These are phyloP conservation scores for Rhinichthys klamathensis DNA, from an alignment of 2,113 vertebrate genomes.

Conservation along the genomic window DNA sequence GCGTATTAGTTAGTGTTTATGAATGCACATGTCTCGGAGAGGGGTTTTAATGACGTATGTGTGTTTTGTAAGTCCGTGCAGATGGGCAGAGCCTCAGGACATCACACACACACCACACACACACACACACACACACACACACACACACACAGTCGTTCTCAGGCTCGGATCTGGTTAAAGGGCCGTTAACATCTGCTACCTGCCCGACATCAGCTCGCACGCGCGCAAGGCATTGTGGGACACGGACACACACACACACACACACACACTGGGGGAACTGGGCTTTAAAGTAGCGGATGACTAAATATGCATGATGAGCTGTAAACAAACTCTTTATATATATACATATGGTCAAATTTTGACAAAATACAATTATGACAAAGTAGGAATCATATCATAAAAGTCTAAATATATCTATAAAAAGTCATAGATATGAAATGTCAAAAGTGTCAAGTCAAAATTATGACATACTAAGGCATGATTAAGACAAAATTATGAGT, in stretches of 20 bases:
- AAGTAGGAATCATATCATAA: too few species aligned
- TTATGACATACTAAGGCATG: too few species aligned
- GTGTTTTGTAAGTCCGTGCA: conserved; percentile 11
- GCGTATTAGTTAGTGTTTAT: not conserved
- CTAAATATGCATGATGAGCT: too few species aligned
- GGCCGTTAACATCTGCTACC: not conserved
- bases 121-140: too few species aligned
- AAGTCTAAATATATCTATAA: too few species aligned
- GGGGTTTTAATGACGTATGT: not conserved
- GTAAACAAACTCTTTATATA: not conserved
- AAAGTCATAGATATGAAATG: too few species aligned
- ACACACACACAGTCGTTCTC: not conserved
- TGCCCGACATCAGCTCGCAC: not conserved
- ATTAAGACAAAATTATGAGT: too few species aligned
- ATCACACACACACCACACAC: too few species aligned
- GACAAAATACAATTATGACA: too few species aligned
- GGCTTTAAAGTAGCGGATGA: not conserved
- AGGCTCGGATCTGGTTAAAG: conserved; percentile 5
- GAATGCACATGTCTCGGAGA: not conserved
- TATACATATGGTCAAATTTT: too few species aligned
- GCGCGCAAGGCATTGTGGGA: conserved; percentile 21
- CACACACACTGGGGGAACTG: not conserved
- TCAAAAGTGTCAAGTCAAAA: too few species aligned
- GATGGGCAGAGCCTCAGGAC: not conserved
- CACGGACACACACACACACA: not conserved